Evolutionary conservation across 2,797 vertebrate genomes (phyloP), one percentile per base, ranked within the genome.

Genomic region (Calcarius lapponicus): DNA sequence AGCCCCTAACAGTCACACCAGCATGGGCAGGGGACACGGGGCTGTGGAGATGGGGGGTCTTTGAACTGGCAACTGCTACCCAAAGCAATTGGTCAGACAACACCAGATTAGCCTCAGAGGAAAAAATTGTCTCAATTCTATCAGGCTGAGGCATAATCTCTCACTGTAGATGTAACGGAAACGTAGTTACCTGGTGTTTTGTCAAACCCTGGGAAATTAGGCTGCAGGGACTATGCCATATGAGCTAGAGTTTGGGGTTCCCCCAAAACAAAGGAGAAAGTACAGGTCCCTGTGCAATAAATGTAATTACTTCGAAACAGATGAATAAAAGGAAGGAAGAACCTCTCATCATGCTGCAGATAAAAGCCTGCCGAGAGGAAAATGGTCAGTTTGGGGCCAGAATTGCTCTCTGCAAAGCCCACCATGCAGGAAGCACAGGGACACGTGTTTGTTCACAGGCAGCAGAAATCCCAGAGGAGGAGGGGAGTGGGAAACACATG

Each of bases 401-500:
- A 53, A 74, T 16, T 65, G 42, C 92, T 82, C 74, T 92, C 61
- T 61, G 83, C 92, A 85, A 72, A 95, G 92, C 83, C 92, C 83
- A 86, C 88, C 32, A 0, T 75, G 86, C 92, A 93, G 86, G 88
- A 94, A 96, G 84, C 19, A 0, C 58, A 22, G 86, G 48, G 90
- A 89, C 95, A 91, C 80, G 9, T 96, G 95, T 88, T 95, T 92
- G 88, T 95, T 93, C 86, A 15, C 65, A 87, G 86, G 95, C 94
- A 88, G 82, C 80, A 92, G 90, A 95, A 87, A 90, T 93, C 94
- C 88, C 93, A 79, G 94, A 80, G 96, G 92, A 96, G 88, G 50
- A 80, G 86, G 64, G 74, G 94, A 90, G 76, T 92, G 94, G 92
- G 94, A 96, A 96, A 92, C 96, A 94, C 96, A 94, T 96, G 96